Base-by-base conservation (phyloP, 2,113 vertebrate species). In the Brevimyrus niger region DNA sequence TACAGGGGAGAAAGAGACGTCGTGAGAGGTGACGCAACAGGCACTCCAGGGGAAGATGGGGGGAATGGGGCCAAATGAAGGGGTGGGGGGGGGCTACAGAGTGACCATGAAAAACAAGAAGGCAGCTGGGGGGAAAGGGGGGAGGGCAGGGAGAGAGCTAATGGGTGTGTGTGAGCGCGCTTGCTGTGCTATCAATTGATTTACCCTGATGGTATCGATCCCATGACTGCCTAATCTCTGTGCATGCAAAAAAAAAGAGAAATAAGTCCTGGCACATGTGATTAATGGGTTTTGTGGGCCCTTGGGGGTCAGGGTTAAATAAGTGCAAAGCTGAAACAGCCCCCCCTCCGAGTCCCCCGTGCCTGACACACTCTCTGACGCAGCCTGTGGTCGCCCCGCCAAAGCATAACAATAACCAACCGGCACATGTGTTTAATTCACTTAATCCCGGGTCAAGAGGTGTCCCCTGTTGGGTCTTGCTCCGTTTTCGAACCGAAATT, bases 251-350 rank as follows among this genome's bases (percentile, higher is more conserved):
- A n/a, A 84, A 48, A 51, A 31, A 51, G 50, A 35, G 19, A 7
- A 55, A 55, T 31, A 55, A 65, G 1, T 21, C 69, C 47, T 65
- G 50, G 73, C 46, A 35, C 65, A 31, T 69, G 85, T 87, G 85
- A 87, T 87, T 87, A 87, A 87, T 87, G 85, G 85, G 50, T 48
- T 86, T 55, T 38, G 48, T 21, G 85, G 85, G 47, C 47, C n/a
- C 19, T 21, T 13, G 21, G 23, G 35, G 9, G 15, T 51, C 65
- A 27, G n/a, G 48, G 73, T 82, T 76, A 35, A 73, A 42, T 53
- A 89, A 65, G 87, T 69, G 38, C 47, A 19, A 76, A 50, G 21
- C 88, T 48, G 69, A 13, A 76, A 17, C 35, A n/a, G 27, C 15
- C 35, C 11, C 61, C 27, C 46, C 46, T 31, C 13, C 31, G 0